These are phyloP conservation scores for Colletes collaris DNA, from an alignment of 2,888 invertebrate species.

Conservation along the genomic window DNA sequence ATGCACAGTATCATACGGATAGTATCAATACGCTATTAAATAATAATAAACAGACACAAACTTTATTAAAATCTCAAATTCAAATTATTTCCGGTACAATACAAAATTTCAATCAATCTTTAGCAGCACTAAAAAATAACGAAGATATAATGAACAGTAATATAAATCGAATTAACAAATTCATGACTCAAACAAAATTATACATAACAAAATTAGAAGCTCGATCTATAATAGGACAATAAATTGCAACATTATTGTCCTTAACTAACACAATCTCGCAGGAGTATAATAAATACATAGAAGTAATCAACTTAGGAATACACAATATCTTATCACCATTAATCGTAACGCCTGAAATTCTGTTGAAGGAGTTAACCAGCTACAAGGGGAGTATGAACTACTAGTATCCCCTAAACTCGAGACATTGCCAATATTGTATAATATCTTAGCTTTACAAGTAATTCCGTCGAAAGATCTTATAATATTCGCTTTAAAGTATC, in stretches of 20 bases:
- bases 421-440: neutral
- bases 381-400: slow-evolving; percentile 13
- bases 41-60: slow-evolving; percentile 22
- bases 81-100: slow-evolving; percentile 25
- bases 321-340: slow-evolving; percentile 6
- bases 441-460: neutral
- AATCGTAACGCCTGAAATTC: slow-evolving; percentile 6
- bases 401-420: neutral
- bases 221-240: neutral
- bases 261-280: neutral
- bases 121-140: neutral
- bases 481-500: neutral
- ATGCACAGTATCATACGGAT: slow-evolving; percentile 12
- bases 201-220: neutral
- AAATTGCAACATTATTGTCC: neutral
- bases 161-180: slow-evolving; percentile 1
- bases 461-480: neutral
- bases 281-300: slow-evolving; percentile 18
- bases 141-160: slow-evolving; percentile 5
- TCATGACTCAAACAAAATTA: neutral
- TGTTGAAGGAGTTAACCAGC: neutral
- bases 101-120: slow-evolving; percentile 9
- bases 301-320: neutral
- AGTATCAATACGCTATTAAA: slow-evolving; percentile 9
- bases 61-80: slow-evolving; percentile 20